Percentiles rank a stretch among this genome's conserved stretches.
Evolutionary conservation across 2,797 vertebrate species (phyloP).

Genomic region (Austrolebias charrua): DNA sequence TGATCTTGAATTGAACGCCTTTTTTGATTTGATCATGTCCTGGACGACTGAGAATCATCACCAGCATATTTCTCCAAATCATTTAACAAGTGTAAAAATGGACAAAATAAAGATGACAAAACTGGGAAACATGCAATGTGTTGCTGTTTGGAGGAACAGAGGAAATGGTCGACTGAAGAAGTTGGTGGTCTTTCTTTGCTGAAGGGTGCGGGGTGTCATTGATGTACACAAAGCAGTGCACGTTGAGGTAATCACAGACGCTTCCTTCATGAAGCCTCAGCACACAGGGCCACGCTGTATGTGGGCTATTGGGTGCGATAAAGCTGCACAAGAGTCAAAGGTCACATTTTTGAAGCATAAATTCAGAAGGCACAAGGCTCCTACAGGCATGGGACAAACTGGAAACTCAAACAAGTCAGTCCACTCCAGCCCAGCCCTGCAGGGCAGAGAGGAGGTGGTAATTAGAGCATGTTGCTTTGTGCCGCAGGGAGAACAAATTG

Average conservation of each 20-base stretch:
- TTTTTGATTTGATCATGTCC: no score
- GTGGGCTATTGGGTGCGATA: constrained; percentile 75
- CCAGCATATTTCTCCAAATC: no score
- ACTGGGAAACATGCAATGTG: no score
- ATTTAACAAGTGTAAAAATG: no score
- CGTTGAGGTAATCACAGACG: constrained; percentile 69
- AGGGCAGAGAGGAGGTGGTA: constrained; percentile 59
- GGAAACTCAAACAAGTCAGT: constrained; percentile 74
- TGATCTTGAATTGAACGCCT: no score
- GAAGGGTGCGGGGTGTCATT: constrained; percentile 4
- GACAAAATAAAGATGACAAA: no score
- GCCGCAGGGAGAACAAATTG: constrained; percentile 82
- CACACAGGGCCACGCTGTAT: constrained; percentile 74
- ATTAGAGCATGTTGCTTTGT: constrained; percentile 84
- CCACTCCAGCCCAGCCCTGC: constrained; percentile 32
- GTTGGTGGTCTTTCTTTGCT: constrained; percentile 21
- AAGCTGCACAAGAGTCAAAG: constrained; percentile 76
- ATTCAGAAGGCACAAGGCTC: constrained; percentile 67
- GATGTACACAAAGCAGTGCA: constrained; percentile 62
- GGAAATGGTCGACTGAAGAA: constrained; percentile 38
- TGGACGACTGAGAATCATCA: no score
- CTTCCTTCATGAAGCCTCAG: constrained; percentile 67
- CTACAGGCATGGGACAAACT: constrained; percentile 57
- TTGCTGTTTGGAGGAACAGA: constrained; percentile 2
- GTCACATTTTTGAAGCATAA: constrained; percentile 82